A percentile compares a stretch with the other conserved stretches of the same genome.
phyloP scores from a whole-genome alignment of 2,888 invertebrate genomes.

The Apodemia zela region DNA sequence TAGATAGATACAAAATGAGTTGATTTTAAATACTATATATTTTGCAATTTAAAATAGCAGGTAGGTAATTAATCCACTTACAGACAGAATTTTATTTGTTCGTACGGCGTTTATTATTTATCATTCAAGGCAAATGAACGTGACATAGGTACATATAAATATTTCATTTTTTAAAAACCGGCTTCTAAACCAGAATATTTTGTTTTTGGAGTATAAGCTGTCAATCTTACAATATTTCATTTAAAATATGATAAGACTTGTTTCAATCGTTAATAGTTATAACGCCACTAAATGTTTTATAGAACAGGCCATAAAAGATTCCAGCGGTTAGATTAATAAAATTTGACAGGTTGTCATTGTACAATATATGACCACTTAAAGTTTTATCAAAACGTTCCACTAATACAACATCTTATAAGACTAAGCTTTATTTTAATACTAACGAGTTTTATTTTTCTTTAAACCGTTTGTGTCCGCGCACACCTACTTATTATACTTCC shows the following conservation, averaged over 20 bases:
- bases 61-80: slow-evolving; percentile 64
- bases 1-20: background rate
- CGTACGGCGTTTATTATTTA: slow-evolving; percentile 61
- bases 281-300: slow-evolving; percentile 67
- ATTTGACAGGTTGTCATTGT: slow-evolving; percentile 65
- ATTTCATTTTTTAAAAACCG: slow-evolving; percentile 66
- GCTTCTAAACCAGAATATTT: slow-evolving; percentile 56
- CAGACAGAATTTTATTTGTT: slow-evolving; percentile 63
- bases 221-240: slow-evolving; percentile 50
- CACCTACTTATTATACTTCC: slow-evolving; percentile 26
- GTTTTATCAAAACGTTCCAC: slow-evolving; percentile 40
- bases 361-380: slow-evolving; percentile 46
- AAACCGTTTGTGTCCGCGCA: background rate
- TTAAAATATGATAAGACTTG: slow-evolving; percentile 62
- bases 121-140: slow-evolving; percentile 70
- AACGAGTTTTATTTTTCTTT: slow-evolving; percentile 29
- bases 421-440: slow-evolving; percentile 30
- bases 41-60: slow-evolving; percentile 48
- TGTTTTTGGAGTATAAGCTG: slow-evolving; percentile 51
- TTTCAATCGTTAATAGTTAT: slow-evolving; percentile 67
- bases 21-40: slow-evolving; percentile 3
- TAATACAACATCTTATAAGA: slow-evolving; percentile 28
- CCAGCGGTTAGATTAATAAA: slow-evolving; percentile 57
- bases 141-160: slow-evolving; percentile 56
- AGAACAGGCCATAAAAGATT: slow-evolving; percentile 63